Conservation (phyloP, 2,888 invertebrate genomes). For the Cryptus armator region DNA sequence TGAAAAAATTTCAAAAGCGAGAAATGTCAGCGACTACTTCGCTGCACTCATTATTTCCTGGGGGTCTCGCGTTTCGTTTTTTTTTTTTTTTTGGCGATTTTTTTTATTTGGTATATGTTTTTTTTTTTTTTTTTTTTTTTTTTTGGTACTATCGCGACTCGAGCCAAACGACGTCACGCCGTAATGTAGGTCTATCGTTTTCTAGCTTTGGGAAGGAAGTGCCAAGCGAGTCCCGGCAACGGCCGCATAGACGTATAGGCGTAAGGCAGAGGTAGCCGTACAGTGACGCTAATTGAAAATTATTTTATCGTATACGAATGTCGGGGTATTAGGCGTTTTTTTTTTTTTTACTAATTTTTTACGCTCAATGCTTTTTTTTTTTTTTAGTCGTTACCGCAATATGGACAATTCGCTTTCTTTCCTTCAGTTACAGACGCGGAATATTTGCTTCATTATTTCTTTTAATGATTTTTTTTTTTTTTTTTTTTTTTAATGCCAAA, state of each 20-base stretch:
- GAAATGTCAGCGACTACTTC: slow-evolving; percentile 31
- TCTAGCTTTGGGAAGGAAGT: slow-evolving; percentile 65
- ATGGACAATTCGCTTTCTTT: slow-evolving; percentile 47
- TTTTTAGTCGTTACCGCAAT: slow-evolving; percentile 37
- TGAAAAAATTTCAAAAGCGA: slow-evolving; percentile 37
- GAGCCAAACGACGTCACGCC: slow-evolving; percentile 59
- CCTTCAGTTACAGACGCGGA: slow-evolving; percentile 23
- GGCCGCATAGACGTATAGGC: slow-evolving; percentile 77
- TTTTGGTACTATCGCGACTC: slow-evolving; percentile 30
- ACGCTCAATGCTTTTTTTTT: slow-evolving; percentile 45
- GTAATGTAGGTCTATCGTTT: slow-evolving; percentile 50
- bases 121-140: slow-evolving; percentile 22
- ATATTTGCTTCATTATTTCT: neutral
- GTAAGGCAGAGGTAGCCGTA: slow-evolving; percentile 80
- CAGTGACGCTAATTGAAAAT: slow-evolving; percentile 54
- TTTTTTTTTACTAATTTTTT: slow-evolving; percentile 44
- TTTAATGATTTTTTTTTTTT: neutral
- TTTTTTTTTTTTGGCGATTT: neutral
- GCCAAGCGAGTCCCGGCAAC: slow-evolving; percentile 74
- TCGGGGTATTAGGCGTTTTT: slow-evolving; percentile 9
- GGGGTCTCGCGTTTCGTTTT: slow-evolving; percentile 10
- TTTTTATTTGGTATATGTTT: neutral
- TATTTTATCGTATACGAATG: slow-evolving; percentile 37
- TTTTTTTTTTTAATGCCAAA: slow-evolving; percentile 1
- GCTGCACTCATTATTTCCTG: slow-evolving; percentile 34